These are phyloP conservation scores for Aphidius colemani DNA, from an alignment of 2,888 invertebrate species.

Conservation along the genomic window DNA sequence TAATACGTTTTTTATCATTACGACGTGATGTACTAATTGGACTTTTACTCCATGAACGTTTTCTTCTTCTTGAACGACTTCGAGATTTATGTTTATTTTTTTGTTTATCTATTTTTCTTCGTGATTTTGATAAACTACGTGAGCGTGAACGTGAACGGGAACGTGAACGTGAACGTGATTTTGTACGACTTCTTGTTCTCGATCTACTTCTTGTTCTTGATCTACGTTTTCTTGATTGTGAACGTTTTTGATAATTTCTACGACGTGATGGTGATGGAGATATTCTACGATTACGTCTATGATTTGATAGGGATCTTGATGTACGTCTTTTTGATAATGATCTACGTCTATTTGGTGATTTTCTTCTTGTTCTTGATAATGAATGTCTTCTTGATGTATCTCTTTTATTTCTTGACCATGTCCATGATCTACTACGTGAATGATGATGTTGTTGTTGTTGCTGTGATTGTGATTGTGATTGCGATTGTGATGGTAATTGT, in stretches of 20 bases:
- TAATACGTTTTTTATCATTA: conserved; percentile 1
- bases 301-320: conserved; percentile 12
- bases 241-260: conserved; percentile 35
- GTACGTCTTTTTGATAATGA: conserved; percentile 34
- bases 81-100: conserved; percentile 54
- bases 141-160: conserved; percentile 39
- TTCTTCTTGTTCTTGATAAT: conserved; percentile 43
- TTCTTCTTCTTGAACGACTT: conserved; percentile 51
- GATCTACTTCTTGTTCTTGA: conserved; percentile 36
- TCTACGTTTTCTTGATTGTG: conserved; percentile 35
- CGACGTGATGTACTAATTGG: conserved; percentile 32
- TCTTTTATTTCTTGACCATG: conserved; percentile 48
- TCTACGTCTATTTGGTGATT: conserved; percentile 35
- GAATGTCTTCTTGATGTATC: conserved; percentile 45
- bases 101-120: conserved; percentile 49
- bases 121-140: conserved; percentile 1
- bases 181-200: conserved; percentile 46
- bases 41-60: conserved; percentile 49
- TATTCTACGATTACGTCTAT: conserved; percentile 28
- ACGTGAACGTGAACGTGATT: conserved; percentile 45
- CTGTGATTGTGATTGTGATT: too few species aligned
- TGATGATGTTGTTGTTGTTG: too few species aligned
- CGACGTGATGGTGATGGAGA: conserved; percentile 37
- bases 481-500: background rate
- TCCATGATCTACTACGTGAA: conserved; percentile 33